Base-by-base conservation (phyloP, 2,797 vertebrate genomes). In the Alcedo atthis region DNA sequence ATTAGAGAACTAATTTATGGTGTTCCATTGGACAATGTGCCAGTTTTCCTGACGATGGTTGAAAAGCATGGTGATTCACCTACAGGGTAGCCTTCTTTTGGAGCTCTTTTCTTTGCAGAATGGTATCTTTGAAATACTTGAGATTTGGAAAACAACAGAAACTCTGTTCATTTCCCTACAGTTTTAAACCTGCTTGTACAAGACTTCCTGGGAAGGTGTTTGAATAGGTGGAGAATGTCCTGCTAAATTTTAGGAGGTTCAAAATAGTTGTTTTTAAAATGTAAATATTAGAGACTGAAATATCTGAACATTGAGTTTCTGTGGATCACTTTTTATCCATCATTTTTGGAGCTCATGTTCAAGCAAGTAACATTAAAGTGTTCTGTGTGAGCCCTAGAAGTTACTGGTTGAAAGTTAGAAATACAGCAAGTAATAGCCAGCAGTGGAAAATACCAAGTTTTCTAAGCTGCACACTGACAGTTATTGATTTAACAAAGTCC, bases 281-380 rank as follows among this genome's bases (percentile, higher is more conserved):
- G 6, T 40, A 69, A 57, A 12, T 57, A 22, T 28, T 73, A 14
- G 3, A 75, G 12, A 24, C 7, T 0, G 0, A 53, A 49, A 26
- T 19, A 62, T 7, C 3, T 10, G 7, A 26, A 17, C 30, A 46
- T 16, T 40, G 49, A 21, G n/a, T 73, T 85, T 78, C 18, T 9
- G 6, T 33, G 33, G 20, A 14, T 80, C 4, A 1, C 42, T 43
- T 49, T 24, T 64, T 46, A 17, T 25, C 12, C 5, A 1, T 30
- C 0, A 0, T 58, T 22, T 81, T 37, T 48, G 17, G 71, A 22
- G 8, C 22, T 58, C 53, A 0, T 63, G 26, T 57, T 35, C 26
- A 55, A 68, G 12, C 8, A 15, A 13, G 4, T 7, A 2, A 2
- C 28, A 3, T 13, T n/a, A 61, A 71, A 64, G 4, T 8, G 1